Percentiles rank a stretch among this genome's conserved stretches.
Conservation (phyloP, 1,140 invertebrate species). For the Coboldia fuscipes region DNA sequence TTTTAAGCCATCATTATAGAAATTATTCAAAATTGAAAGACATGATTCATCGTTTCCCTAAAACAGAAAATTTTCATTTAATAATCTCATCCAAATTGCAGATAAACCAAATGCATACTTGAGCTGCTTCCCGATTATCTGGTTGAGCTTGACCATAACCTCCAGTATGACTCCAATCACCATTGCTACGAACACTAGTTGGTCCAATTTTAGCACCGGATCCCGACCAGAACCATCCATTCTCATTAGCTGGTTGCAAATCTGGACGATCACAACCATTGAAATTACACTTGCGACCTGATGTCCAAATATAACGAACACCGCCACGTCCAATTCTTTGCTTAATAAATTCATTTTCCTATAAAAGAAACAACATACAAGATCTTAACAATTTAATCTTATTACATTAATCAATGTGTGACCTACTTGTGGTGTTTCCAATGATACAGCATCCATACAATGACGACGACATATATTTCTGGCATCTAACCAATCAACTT, state of each 20-base stretch:
- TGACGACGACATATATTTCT: slow-evolving; percentile 79
- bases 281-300: slow-evolving; percentile 79
- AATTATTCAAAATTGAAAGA: slow-evolving; percentile 73
- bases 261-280: slow-evolving; percentile 72
- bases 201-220: slow-evolving; percentile 74
- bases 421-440: slow-evolving; percentile 56
- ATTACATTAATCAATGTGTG: background rate
- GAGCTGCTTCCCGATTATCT: slow-evolving; percentile 73
- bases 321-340: slow-evolving; percentile 53
- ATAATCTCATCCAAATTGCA: background rate
- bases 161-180: slow-evolving; percentile 72
- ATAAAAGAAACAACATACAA: too few species aligned
- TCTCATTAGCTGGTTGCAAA: slow-evolving; percentile 67
- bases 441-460: slow-evolving; percentile 79
- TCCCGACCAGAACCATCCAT: slow-evolving; percentile 88
- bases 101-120: slow-evolving; percentile 19
- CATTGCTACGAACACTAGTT: slow-evolving; percentile 65
- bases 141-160: slow-evolving; percentile 68
- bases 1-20: slow-evolving; percentile 79
- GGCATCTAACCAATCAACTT: slow-evolving; percentile 78
- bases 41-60: slow-evolving; percentile 73
- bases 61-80: slow-evolving; percentile 9
- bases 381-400: background rate
- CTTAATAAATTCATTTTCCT: slow-evolving; percentile 79
- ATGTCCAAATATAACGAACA: slow-evolving; percentile 70